phyloP scores from a whole-genome alignment of 2,113 vertebrate species.

The Labeo catla region DNA sequence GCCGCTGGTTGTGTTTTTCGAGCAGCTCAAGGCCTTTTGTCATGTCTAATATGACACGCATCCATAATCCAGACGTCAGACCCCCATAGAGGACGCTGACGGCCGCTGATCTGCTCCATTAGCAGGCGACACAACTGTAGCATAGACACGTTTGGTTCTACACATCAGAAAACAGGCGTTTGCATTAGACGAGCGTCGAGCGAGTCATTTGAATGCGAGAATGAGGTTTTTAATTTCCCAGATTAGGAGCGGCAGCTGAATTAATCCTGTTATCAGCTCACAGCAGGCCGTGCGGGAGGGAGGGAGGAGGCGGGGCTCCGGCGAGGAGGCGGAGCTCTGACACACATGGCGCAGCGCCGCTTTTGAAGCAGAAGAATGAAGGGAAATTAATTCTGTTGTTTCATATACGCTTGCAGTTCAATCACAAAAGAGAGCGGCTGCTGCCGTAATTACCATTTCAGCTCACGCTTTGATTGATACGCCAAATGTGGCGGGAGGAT shows the following conservation, averaged over 20 bases:
- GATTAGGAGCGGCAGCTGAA: constrained; percentile 91
- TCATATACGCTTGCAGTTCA: not conserved
- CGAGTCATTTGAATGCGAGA: constrained; percentile 92
- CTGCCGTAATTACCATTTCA: constrained; percentile 14
- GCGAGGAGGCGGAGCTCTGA: constrained; percentile 15
- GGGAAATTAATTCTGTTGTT: constrained; percentile 25
- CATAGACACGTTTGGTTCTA: not conserved
- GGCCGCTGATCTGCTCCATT: not conserved
- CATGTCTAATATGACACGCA: not conserved
- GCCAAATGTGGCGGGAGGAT: not conserved
- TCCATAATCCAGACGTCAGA: constrained; percentile 8
- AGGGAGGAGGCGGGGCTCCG: constrained; percentile 68
- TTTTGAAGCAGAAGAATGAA: constrained; percentile 39
- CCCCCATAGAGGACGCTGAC: not conserved
- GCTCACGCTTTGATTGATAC: constrained; percentile 3
- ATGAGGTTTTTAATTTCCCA: constrained; percentile 93
- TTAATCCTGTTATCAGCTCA: constrained; percentile 99
- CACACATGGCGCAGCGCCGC: not conserved
- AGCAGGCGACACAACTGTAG: constrained; percentile 25
- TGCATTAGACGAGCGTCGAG: constrained; percentile 64
- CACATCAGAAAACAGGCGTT: constrained; percentile 29
- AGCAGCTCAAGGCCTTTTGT: not conserved
- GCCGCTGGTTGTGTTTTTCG: not conserved
- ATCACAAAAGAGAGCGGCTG: constrained; percentile 2
- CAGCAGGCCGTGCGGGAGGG: constrained; percentile 88